Percentiles rank a stretch among this genome's conserved stretches.
These are phyloP conservation scores for Limnephilus rhombicus DNA, from an alignment of 2,888 invertebrate species.

Conservation along the genomic window DNA sequence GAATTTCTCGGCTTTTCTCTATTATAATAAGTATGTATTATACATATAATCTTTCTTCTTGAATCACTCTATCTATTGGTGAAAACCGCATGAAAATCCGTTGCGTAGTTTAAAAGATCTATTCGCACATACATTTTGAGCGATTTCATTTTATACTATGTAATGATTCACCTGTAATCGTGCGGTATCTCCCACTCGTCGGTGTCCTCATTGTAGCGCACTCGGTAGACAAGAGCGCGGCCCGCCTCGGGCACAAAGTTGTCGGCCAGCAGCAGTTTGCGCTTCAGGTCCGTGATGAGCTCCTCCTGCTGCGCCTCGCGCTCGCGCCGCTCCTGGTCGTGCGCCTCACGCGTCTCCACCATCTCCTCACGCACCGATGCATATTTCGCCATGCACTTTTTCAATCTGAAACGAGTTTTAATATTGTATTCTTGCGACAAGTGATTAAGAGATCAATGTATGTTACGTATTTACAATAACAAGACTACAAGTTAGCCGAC, in stretches of 20 bases:
- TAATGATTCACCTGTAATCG: conserved; percentile 67
- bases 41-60: too few species aligned
- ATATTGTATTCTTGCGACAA: not conserved
- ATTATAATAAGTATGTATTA: too few species aligned
- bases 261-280: conserved; percentile 92
- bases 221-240: conserved; percentile 70
- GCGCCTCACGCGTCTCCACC: conserved; percentile 84
- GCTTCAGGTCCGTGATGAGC: conserved; percentile 92
- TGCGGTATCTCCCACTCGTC: conserved; percentile 72
- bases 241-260: conserved; percentile 88
- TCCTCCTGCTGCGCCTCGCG: conserved; percentile 95
- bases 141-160: too few species aligned
- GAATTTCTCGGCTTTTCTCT: too few species aligned
- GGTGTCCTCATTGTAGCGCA: conserved; percentile 72
- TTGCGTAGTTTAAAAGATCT: too few species aligned
- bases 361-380: conserved; percentile 78
- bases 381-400: conserved; percentile 92
- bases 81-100: too few species aligned
- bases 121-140: too few species aligned
- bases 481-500: too few species aligned
- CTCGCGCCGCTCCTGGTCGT: conserved; percentile 94
- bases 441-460: not conserved
- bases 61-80: too few species aligned
- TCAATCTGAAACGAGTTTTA: conserved; percentile 81
- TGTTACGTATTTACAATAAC: too few species aligned